Evolutionary conservation across 1,140 invertebrate species (phyloP), one percentile per base, ranked within the genome.

Genomic region (Heterodera carotae): DNA sequence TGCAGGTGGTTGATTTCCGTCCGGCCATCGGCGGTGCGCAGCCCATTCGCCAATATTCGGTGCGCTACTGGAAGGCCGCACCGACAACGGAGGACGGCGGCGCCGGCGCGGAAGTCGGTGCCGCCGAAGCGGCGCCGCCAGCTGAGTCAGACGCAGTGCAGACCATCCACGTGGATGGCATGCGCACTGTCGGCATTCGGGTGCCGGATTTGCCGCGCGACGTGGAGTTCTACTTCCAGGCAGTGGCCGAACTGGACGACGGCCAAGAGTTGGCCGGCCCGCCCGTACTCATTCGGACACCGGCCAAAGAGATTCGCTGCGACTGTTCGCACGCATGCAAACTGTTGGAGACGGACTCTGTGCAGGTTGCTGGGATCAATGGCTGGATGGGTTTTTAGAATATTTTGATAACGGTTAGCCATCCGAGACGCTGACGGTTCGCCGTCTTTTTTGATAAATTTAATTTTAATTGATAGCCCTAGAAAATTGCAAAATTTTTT

Each of bases 281-380:
- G 22, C 76, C 75, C 5, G 60, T 82, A 3, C 34, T 74, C 7
- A 83, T 80, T 6, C 73, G 74, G 48, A 86, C 85, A 22, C 85
- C 84, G 39, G 85, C 85, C 29, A 75, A 79, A 71, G 85, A 86
- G 75, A 76, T 86, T n/a, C 66, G 80, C 18, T 86, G 85, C 73
- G 84, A 87, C 68, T 86, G 85, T 78, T 82, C 82, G 25, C 85
- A 86, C 69, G 85, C 83, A 12, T 86, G 85, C 70, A 77, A 80
- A 29, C 78, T 86, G 34, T 43, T 78, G 39, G 79, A 78, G 64
- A 78, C 80, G 60, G 78, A 86, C 69, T 77, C 74, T 27, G 79
- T 79, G 66, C 78, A 81, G n/a, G 76, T 74, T n/a, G n/a, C n/a
- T n/a, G n/a, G n/a, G 31, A 56, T 22, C 12, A 56, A 4, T 15